These are phyloP conservation scores for Chaunax sp. DNA, from an alignment of 2,797 vertebrate genomes.

Conservation along the genomic window DNA sequence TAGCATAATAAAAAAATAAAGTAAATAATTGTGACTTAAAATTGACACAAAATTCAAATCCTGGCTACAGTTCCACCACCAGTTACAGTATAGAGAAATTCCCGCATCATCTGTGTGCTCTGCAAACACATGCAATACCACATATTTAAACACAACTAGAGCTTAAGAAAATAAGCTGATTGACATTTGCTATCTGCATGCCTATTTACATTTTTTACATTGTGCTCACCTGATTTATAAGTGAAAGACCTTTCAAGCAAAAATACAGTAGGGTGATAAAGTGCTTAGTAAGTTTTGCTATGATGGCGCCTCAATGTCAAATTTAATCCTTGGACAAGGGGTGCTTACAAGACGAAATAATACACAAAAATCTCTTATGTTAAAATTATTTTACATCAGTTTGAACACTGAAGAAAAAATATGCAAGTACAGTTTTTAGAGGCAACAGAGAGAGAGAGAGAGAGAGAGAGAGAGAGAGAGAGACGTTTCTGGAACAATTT, in stretches of 20 bases:
- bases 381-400: constrained; percentile 22
- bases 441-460: constrained; percentile 34
- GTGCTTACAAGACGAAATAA: constrained; percentile 54
- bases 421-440: constrained; percentile 31
- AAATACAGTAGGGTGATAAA: constrained; percentile 77
- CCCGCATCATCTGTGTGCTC: constrained; percentile 27
- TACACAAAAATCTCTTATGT: constrained; percentile 25
- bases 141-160: constrained; percentile 45
- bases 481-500: constrained; percentile 15
- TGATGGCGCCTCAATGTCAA: constrained; percentile 50
- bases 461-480: constrained; percentile 30
- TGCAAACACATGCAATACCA: constrained; percentile 33
- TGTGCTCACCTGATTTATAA: constrained; percentile 36
- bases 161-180: constrained; percentile 41
- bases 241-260: constrained; percentile 34
- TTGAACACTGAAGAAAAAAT: constrained; percentile 25
- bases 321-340: constrained; percentile 46
- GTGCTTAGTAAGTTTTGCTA: constrained; percentile 68
- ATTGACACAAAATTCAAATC: constrained; percentile 51
- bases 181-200: constrained; percentile 39
- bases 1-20: constrained; percentile 61
- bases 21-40: constrained; percentile 48
- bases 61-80: constrained; percentile 49
- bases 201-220: constrained; percentile 30
- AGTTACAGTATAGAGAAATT: constrained; percentile 59